These are phyloP conservation scores for Ailurus styani DNA, from an alignment of 2,113 vertebrate genomes.

Conservation along the genomic window DNA sequence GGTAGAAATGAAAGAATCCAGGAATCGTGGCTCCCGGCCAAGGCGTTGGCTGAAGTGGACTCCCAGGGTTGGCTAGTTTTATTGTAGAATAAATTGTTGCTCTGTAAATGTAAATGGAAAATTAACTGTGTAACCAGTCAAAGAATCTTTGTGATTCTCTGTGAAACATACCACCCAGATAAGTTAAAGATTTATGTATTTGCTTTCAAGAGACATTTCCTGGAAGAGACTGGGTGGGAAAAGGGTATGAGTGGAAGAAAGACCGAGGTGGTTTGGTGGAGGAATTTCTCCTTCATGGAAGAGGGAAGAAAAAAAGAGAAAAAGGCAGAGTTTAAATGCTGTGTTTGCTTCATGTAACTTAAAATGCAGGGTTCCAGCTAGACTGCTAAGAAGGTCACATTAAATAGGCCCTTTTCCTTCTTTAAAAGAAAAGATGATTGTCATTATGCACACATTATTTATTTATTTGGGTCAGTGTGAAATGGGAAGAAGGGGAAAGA, in stretches of 20 bases:
- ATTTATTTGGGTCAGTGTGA: slow-evolving; percentile 15
- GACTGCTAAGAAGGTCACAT: slow-evolving; percentile 67
- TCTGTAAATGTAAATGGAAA: slow-evolving; percentile 79
- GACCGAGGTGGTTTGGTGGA: not conserved
- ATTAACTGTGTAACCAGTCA: slow-evolving; percentile 77
- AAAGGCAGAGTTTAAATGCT: slow-evolving; percentile 58
- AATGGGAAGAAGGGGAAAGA: not conserved
- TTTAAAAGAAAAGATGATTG: slow-evolving; percentile 33
- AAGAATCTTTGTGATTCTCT: slow-evolving; percentile 68
- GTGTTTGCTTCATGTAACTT: slow-evolving; percentile 54
- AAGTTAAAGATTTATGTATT: slow-evolving; percentile 75
- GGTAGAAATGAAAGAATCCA: slow-evolving; percentile 5
- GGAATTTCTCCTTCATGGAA: slow-evolving; percentile 60
- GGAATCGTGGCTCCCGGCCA: slow-evolving; percentile 29
- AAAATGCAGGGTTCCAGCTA: slow-evolving; percentile 51
- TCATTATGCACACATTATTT: not conserved
- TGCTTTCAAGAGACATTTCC: slow-evolving; percentile 63
- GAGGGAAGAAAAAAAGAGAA: slow-evolving; percentile 41
- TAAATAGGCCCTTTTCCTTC: slow-evolving; percentile 62
- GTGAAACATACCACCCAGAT: slow-evolving; percentile 71
- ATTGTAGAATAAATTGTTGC: slow-evolving; percentile 72
- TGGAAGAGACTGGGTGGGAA: not conserved
- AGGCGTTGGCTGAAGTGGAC: slow-evolving; percentile 34
- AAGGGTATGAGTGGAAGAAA: not conserved
- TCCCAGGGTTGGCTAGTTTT: slow-evolving; percentile 69